These are phyloP conservation scores for Pangasianodon hypophthalmus DNA, from an alignment of 2,113 vertebrate genomes.

Conservation along the genomic window DNA sequence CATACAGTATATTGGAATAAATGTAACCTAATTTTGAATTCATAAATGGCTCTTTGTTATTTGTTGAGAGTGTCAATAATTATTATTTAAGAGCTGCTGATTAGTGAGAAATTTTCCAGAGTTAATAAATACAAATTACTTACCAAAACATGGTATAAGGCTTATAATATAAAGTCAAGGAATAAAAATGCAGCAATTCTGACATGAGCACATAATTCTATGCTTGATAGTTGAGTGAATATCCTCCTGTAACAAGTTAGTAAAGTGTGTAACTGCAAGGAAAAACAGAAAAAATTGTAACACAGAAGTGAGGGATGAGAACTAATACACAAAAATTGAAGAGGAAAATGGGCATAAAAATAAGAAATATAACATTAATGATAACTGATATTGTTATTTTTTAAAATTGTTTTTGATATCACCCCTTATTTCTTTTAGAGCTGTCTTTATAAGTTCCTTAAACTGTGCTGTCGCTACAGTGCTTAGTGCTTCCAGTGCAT, in stretches of 20 bases:
- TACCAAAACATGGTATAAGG: neutral
- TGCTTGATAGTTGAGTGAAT: neutral
- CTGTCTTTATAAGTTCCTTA: neutral
- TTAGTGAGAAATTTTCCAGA: neutral
- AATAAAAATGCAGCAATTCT: neutral
- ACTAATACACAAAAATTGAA: neutral
- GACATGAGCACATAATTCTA: neutral
- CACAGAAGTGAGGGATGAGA: neutral
- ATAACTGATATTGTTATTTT: no score
- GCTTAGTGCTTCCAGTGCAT: neutral
- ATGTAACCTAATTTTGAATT: neutral
- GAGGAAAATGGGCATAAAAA: neutral
- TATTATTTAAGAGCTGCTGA: neutral
- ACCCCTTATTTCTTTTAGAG: neutral
- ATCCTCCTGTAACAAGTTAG: neutral
- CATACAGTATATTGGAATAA: conserved; percentile 15
- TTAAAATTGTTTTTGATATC: neutral
- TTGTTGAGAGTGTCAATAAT: neutral
- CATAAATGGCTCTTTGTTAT: neutral
- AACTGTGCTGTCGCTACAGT: neutral
- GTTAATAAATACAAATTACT: neutral
- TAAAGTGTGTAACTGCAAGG: neutral
- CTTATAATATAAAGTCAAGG: neutral
- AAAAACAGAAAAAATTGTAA: neutral
- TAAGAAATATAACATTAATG: neutral